phyloP scores from a whole-genome alignment of 2,113 vertebrate genomes.

The Candoia aspera region DNA sequence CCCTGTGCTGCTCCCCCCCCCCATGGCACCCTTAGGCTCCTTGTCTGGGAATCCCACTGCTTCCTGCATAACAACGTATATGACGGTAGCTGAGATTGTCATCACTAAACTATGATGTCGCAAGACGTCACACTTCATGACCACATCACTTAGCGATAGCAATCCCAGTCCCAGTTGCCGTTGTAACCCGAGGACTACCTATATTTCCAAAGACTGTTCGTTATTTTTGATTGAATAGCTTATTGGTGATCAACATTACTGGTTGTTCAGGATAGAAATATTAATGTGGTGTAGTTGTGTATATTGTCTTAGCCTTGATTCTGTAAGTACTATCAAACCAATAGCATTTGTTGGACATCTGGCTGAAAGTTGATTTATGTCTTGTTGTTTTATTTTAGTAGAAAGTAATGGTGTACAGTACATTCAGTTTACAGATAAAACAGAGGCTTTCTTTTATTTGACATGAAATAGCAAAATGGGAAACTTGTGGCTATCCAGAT shows the following conservation, averaged over 20 bases:
- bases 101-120: not conserved
- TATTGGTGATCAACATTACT: not conserved
- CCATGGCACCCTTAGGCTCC: not conserved
- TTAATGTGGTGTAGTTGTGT: not conserved
- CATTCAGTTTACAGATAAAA: not conserved
- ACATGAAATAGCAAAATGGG: not conserved
- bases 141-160: not conserved
- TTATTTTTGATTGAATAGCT: not conserved
- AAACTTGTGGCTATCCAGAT: not conserved
- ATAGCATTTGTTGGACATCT: not conserved
- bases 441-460: not conserved
- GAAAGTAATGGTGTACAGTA: not conserved
- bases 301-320: not conserved
- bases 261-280: not conserved
- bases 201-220: not conserved
- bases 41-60: not conserved
- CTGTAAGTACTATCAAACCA: not conserved
- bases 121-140: not conserved
- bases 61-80: not conserved
- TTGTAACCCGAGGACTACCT: no score
- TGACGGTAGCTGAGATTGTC: not conserved
- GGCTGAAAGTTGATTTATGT: not conserved
- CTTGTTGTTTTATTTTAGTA: not conserved
- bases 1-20: not conserved
- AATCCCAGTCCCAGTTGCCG: not conserved